phyloP scores from a whole-genome alignment of 2,888 invertebrate genomes.

The Pollenia griseotomentosa region DNA sequence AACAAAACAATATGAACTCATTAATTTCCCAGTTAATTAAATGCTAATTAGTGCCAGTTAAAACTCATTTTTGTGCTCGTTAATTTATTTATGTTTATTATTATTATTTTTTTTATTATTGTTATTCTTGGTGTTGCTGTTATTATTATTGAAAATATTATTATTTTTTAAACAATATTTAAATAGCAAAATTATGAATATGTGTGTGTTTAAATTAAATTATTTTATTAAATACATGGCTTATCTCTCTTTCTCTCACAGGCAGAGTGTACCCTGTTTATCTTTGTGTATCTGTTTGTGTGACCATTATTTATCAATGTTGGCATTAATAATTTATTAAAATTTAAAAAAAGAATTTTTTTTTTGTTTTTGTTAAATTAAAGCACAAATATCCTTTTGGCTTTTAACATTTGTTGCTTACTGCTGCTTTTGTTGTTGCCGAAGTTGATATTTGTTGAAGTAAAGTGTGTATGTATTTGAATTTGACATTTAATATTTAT shows the following conservation, averaged over 20 bases:
- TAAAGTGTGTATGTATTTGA: constrained; percentile 26
- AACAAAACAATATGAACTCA: constrained; percentile 63
- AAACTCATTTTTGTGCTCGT: constrained; percentile 59
- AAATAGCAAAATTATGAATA: constrained; percentile 24
- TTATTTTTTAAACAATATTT: neutral
- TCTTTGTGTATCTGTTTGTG: constrained; percentile 4
- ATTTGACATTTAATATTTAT: constrained; percentile 61
- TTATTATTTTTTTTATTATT: neutral
- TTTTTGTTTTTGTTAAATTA: constrained; percentile 3
- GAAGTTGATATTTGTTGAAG: constrained; percentile 9
- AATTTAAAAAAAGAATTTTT: neutral
- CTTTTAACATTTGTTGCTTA: constrained; percentile 1
- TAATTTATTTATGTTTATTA: constrained; percentile 41
- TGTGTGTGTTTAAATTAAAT: constrained; percentile 21
- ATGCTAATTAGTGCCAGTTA: constrained; percentile 72
- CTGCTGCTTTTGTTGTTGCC: neutral
- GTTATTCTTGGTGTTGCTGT: constrained; percentile 16
- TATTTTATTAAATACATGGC: constrained; percentile 43
- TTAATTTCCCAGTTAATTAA: constrained; percentile 73
- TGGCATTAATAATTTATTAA: constrained; percentile 48
- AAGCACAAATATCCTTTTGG: constrained; percentile 24
- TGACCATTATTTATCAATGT: constrained; percentile 37
- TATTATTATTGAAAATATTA: constrained; percentile 25
- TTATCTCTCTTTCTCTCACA: constrained; percentile 2
- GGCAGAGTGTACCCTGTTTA: no score